These are phyloP conservation scores for Drosophila simulans DNA, from an alignment of 1,140 invertebrate genomes.

Conservation along the genomic window DNA sequence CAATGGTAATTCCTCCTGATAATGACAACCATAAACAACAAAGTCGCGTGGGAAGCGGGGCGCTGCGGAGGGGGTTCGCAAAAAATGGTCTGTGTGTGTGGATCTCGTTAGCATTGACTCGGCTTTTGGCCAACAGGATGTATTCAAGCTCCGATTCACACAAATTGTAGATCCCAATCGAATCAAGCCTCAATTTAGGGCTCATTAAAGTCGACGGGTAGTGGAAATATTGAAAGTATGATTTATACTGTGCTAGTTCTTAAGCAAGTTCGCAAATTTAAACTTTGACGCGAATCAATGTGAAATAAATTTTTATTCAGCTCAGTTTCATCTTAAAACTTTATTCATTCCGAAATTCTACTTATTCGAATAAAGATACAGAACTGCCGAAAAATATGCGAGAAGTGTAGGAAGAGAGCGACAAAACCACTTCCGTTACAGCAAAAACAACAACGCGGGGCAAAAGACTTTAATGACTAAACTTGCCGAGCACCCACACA, in stretches of 20 bases:
- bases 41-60: slow-evolving; percentile 28
- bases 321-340: too few relatives aligned
- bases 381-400: slow-evolving; percentile 1
- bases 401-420: slow-evolving; percentile 27
- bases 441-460: slow-evolving; percentile 18
- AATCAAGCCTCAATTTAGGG: too few relatives aligned
- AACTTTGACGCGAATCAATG: too few relatives aligned
- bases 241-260: too few relatives aligned
- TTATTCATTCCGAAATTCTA: background rate
- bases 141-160: background rate
- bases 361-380: background rate
- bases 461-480: slow-evolving; percentile 61
- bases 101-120: slow-evolving; percentile 27
- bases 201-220: too few relatives aligned
- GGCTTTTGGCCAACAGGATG: slow-evolving; percentile 1
- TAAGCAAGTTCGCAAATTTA: too few relatives aligned
- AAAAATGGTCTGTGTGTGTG: slow-evolving; percentile 14
- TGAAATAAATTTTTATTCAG: too few relatives aligned
- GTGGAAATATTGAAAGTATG: too few relatives aligned
- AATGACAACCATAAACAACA: slow-evolving; percentile 70
- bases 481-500: slow-evolving; percentile 25
- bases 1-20: slow-evolving; percentile 78
- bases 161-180: slow-evolving; percentile 13
- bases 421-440: slow-evolving; percentile 72
- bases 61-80: background rate